phyloP scores from a whole-genome alignment of 2,113 vertebrate species.

The Clarias batrachus region DNA sequence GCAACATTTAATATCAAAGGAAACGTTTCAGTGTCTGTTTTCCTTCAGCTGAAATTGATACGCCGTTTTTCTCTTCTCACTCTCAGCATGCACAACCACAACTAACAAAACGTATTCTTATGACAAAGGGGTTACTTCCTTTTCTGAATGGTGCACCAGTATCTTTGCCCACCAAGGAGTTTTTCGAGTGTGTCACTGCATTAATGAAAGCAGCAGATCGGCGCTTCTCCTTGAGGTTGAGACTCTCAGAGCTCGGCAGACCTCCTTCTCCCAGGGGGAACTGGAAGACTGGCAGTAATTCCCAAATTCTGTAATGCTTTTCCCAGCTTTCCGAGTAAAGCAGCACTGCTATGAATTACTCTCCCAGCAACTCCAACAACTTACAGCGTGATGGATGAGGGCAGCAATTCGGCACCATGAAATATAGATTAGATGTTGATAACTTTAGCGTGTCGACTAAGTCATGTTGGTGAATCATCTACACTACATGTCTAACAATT shows the following conservation, averaged over 20 bases:
- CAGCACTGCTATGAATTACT: constrained; percentile 57
- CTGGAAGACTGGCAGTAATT: constrained; percentile 82
- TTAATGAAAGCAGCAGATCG: constrained; percentile 72
- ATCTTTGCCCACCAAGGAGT: constrained; percentile 49
- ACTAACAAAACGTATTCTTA: constrained; percentile 52
- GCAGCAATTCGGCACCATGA: constrained; percentile 38
- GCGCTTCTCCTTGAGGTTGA: constrained; percentile 56
- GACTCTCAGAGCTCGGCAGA: constrained; percentile 72
- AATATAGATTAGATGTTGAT: constrained; percentile 29
- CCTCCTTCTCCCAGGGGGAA: constrained; percentile 84
- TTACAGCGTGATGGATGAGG: constrained; percentile 51
- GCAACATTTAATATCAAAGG: constrained; percentile 31
- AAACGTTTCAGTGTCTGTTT: constrained; percentile 29
- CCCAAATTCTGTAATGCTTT: constrained; percentile 73
- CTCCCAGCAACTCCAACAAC: constrained; percentile 56
- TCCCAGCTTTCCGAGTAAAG: constrained; percentile 63
- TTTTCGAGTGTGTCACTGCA: constrained; percentile 59
- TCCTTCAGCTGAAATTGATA: constrained; percentile 31
- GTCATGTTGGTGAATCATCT: constrained; percentile 16
- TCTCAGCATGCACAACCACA: constrained; percentile 45
- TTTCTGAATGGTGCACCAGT: constrained; percentile 56
- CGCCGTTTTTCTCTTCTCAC: constrained; percentile 49
- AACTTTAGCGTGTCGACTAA: constrained; percentile 21
- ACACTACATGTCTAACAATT: neutral
- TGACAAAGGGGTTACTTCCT: constrained; percentile 58